Evolutionary conservation across 2,888 invertebrate species (phyloP), one percentile per base, ranked within the genome.

Genomic region (Neria commutata): DNA sequence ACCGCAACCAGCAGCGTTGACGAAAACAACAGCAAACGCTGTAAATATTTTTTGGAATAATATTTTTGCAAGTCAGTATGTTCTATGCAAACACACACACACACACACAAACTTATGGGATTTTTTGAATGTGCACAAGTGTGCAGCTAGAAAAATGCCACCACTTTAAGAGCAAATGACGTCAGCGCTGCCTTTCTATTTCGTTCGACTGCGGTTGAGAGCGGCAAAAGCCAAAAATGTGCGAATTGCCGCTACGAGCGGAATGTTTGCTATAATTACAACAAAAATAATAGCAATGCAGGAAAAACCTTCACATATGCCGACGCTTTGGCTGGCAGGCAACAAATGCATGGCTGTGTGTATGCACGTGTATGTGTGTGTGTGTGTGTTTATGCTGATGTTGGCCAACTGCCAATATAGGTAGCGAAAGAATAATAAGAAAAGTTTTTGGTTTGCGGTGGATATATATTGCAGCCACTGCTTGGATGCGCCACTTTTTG

Each of bases 31-130:
- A n/a, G n/a, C n/a, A n/a, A n/a, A n/a, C n/a, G n/a, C n/a, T n/a
- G n/a, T n/a, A n/a, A n/a, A n/a, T n/a, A n/a, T n/a, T n/a, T n/a
- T n/a, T n/a, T n/a, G n/a, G n/a, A n/a, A n/a, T n/a, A n/a, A n/a
- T n/a, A n/a, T n/a, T n/a, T n/a, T n/a, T n/a, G n/a, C n/a, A n/a
- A n/a, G n/a, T n/a, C n/a, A n/a, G n/a, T n/a, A n/a, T n/a, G n/a
- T n/a, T 49, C 54, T 52, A 56, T 50, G 42, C 56, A 55, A 34
- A 58, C 34, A 64, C 52, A 58, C 34, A 51, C 25, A 51, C 33
- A 52, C 23, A 29, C 26, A 17, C 16, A 26, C n/a, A n/a, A n/a
- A n/a, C n/a, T n/a, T n/a, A n/a, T n/a, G n/a, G n/a, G n/a, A n/a
- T n/a, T n/a, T n/a, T n/a, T n/a, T n/a, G n/a, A n/a, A n/a, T n/a